These are phyloP conservation scores for Pseudanteris insignis DNA, from an alignment of 2,888 invertebrate species.

Conservation along the genomic window DNA sequence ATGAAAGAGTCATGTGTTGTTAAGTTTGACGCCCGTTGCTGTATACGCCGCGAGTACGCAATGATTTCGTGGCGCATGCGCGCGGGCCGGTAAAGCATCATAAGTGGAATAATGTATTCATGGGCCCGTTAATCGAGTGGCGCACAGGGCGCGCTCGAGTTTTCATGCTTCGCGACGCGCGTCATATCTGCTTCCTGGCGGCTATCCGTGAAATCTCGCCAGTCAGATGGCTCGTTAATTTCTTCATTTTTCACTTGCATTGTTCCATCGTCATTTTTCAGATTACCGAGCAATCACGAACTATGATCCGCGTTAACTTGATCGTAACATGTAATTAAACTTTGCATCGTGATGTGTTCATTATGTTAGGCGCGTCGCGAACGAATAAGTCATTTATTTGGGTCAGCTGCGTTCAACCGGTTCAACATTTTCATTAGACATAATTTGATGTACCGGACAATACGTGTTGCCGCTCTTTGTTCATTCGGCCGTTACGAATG, in stretches of 20 bases:
- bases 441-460: too few species aligned
- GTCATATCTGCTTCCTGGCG: constrained; percentile 66
- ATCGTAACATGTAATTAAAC: constrained; percentile 36
- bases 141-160: constrained; percentile 60
- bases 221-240: constrained; percentile 43
- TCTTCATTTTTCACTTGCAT: constrained; percentile 31
- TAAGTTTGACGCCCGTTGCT: neutral
- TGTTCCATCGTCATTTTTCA: constrained; percentile 35
- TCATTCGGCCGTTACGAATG: too few species aligned
- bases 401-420: constrained; percentile 10
- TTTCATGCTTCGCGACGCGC: constrained; percentile 66
- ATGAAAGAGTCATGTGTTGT: too few species aligned
- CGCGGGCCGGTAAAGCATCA: constrained; percentile 3
- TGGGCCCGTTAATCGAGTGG: constrained; percentile 41
- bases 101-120: constrained; percentile 35
- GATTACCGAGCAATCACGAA: constrained; percentile 30
- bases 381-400: constrained; percentile 31
- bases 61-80: constrained; percentile 10
- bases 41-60: constrained; percentile 3
- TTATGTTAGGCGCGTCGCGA: constrained; percentile 17
- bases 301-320: constrained; percentile 30
- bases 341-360: constrained; percentile 26
- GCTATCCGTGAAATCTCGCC: constrained; percentile 43
- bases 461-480: too few species aligned
- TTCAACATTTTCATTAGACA: too few species aligned